Percentiles rank a stretch among this genome's conserved stretches.
Evolutionary conservation across 1,140 invertebrate species (phyloP).

Genomic region (Aphis craccivora): DNA sequence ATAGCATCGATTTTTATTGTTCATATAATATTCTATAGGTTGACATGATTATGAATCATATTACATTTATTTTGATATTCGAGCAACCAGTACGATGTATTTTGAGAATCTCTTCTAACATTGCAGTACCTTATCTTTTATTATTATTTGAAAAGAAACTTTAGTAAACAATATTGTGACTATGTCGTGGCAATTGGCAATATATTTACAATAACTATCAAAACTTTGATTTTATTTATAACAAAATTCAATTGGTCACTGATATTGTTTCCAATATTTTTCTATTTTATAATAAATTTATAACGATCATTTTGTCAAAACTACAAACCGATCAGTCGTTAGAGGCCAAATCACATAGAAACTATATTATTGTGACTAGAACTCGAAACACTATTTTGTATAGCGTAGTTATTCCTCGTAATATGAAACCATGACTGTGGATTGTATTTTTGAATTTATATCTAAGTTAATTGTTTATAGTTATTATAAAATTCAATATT

Average conservation of each 20-base stretch:
- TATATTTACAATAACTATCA: neutral
- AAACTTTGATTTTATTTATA: slow-evolving; percentile 6
- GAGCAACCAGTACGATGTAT: neutral
- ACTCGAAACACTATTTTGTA: neutral
- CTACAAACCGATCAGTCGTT: neutral
- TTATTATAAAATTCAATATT: neutral
- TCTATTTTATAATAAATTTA: neutral
- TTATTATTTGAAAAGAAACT: neutral
- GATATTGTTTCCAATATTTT: neutral
- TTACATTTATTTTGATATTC: neutral
- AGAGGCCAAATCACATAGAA: neutral
- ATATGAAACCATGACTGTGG: neutral
- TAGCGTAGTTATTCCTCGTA: neutral
- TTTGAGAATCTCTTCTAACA: neutral
- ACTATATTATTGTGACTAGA: neutral
- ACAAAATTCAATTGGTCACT: neutral
- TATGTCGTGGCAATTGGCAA: neutral
- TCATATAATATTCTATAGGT: neutral
- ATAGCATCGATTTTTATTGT: neutral
- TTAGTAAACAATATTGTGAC: neutral
- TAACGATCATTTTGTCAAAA: neutral
- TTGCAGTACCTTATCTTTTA: neutral
- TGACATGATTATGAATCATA: neutral
- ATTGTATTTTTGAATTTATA: neutral
- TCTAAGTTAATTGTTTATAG: neutral